Evolutionary conservation across 2,113 vertebrate genomes (phyloP), one percentile per base, ranked within the genome.

Genomic region (Tychaedon coryphoeus): DNA sequence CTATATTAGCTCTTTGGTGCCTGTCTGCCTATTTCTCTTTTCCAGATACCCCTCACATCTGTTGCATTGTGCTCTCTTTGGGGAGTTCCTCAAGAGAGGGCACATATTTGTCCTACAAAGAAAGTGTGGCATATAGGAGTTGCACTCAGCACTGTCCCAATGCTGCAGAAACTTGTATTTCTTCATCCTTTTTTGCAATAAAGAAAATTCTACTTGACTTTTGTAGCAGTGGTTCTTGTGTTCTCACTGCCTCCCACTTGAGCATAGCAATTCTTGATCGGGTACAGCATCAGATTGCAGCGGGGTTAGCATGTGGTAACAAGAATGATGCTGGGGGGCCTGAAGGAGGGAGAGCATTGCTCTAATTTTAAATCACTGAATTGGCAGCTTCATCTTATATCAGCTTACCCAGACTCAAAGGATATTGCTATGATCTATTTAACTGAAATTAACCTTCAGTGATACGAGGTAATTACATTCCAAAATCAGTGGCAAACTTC

Each of bases 251-350:
- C 95, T 95, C 96, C 96, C 88, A 95, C 95, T 93, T 87, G 3
- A 88, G 19, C 64, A 92, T 72, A 92, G 81, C 81, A 54, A 61
- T 85, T 36, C 29, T 97, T 28, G 42, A 40, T 75, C 0, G 31
- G 47, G 82, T 57, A 80, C 74, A 92, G 92, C 94, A 97, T 93
- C 93, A 93, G 50, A 56, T 95, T 92, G 65, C 96, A 97, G 84
- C 15, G 36, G 67, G 89, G 93, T 86, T 58, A 96, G 86, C 91
- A 86, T 83, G 86, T 94, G 76, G 86, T 84, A 80, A 40, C 33
- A 90, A 91, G 85, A 96, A 91, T 66, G 40, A 93, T 93, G 65
- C 88, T 76, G 61, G 56, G 62, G 61, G 64, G 65, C 47, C 66
- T 60, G 72, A 76, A 95, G 67, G 86, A 97, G 76, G 61, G 95